Base-by-base conservation (phyloP, 1,140 invertebrate species). In the Neodiprion virginianus region DNA sequence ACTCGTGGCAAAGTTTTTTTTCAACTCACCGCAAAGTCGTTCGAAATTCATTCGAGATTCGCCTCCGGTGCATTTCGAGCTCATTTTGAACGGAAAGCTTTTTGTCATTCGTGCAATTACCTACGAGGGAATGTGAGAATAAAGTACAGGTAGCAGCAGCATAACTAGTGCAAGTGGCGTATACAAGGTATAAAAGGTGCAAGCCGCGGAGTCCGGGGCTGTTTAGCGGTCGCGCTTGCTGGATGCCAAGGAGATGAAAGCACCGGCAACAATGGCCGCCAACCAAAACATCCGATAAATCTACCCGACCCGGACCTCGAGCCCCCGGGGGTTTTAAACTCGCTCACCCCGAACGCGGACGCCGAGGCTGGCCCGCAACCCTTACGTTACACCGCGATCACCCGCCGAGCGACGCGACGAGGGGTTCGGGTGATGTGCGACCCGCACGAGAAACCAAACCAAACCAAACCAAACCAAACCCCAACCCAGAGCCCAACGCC, bases 261-360 rank as follows among this genome's bases (percentile, higher is more conserved):
- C 80, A 81, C 79, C 82, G 81, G 80, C 85, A 87, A 88, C 86
- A 88, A 88, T 88, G 87, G 87, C 86, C 85, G 87, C 87, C 87
- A 87, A 88, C 87, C 88, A 88, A 89, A 89, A 89, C 87, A 89
- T 88, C 85, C 88, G 87, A 89, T 89, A 89, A 88, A 89, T 89
- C 88, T 88, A 88, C 88, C 86, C 86, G 67, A 84, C 79, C 82
- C 80, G 85, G 84, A 88, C 87, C 86, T 87, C 87, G 87, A 88
- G 85, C 86, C 85, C 86, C 86, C 79, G 83, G 85, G 86, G 87
- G 81, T 88, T 88, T 88, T 87, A 87, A 88, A 88, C 85, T 84
- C 75, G 50, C 83, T 85, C 84, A 81, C 83, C 83, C 83, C 81
- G 76, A 77, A 80, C 82, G 80, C 80, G 73, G 79, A 86, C 83